These are phyloP conservation scores for Cheilosia impressa DNA, from an alignment of 2,888 invertebrate genomes.

Conservation along the genomic window DNA sequence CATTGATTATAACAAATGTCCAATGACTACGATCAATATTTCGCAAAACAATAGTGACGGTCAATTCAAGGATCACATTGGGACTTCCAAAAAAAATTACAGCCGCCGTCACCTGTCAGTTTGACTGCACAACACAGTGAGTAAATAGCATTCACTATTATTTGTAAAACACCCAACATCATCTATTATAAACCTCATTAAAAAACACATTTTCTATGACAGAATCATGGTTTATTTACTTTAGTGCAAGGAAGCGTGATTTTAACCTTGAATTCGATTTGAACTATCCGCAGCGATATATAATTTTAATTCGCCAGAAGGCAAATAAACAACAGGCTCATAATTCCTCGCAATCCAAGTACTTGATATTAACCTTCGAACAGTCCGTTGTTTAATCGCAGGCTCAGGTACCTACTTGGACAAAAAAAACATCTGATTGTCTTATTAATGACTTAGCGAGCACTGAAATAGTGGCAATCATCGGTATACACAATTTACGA, in stretches of 20 bases:
- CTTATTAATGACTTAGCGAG: slow-evolving; percentile 33
- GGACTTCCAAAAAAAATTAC: no score
- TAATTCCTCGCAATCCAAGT: slow-evolving; percentile 16
- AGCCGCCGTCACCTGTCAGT: not conserved
- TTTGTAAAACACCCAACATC: no score
- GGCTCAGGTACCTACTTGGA: not conserved
- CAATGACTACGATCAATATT: no score
- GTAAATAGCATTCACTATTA: no score
- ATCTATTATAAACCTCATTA: no score
- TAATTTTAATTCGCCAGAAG: not conserved
- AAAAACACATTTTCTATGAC: not conserved
- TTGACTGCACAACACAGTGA: not conserved
- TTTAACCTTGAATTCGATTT: slow-evolving; percentile 26
- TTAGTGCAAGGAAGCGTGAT: slow-evolving; percentile 10
- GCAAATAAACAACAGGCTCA: slow-evolving; percentile 10
- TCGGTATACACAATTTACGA: slow-evolving; percentile 7
- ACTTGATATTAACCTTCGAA: slow-evolving; percentile 28
- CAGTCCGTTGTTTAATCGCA: slow-evolving; percentile 13
- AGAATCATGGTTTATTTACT: slow-evolving; percentile 4
- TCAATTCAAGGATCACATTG: no score
- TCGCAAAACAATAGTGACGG: no score
- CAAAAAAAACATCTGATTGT: slow-evolving; percentile 20
- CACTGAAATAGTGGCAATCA: slow-evolving; percentile 18
- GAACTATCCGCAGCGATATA: slow-evolving; percentile 1
- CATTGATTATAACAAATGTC: no score